Base-by-base conservation (phyloP, 2,888 invertebrate genomes). In the Helleia helle region DNA sequence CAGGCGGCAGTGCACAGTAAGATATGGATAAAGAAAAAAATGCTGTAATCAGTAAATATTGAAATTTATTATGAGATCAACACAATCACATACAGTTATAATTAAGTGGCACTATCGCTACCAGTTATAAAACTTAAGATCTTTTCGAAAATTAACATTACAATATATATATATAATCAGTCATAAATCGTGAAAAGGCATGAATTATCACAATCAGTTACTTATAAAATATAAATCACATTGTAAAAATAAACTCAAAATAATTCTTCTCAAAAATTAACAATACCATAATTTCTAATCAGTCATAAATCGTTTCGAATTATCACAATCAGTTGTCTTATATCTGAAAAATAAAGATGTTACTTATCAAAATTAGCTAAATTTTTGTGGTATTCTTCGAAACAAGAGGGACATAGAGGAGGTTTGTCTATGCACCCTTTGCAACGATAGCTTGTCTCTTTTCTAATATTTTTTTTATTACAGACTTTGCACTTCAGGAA, bases 401-500 rank as follows among this genome's bases (percentile, higher is more conserved):
- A 52, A 36, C 50, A 53, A 27, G 41, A 37, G 29, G 48, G 47
- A 28, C 49, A 52, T 8, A 52, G 26, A 24, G 52, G 43, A 17
- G 50, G 48, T 42, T 42, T 43, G 12, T 48, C 11, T 25, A 40
- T 40, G 28, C 50, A 51, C 31, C 49, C 49, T 43, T 46, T 48
- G 38, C 46, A 48, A 7, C 47, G 38, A 25, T 43, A 47, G 24
- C 44, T 48, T 14, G 47, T 51, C 42, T 47, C 49, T 38, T 22
- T 38, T 11, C 48, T 37, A 40, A 25, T 48, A 29, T 41, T 41
- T 9, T 49, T 42, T 41, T 51, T 46, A 6, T 43, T 31, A 44
- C 54, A 51, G 22, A 52, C 48, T 38, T 40, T 40, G 38, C 49
- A 51, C 31, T 46, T 48, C n/a, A 50, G 37, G 17, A 49, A 51